Evolutionary conservation across 2,113 vertebrate species (phyloP).

Genomic region (Psammodynastes pulverulentus): DNA sequence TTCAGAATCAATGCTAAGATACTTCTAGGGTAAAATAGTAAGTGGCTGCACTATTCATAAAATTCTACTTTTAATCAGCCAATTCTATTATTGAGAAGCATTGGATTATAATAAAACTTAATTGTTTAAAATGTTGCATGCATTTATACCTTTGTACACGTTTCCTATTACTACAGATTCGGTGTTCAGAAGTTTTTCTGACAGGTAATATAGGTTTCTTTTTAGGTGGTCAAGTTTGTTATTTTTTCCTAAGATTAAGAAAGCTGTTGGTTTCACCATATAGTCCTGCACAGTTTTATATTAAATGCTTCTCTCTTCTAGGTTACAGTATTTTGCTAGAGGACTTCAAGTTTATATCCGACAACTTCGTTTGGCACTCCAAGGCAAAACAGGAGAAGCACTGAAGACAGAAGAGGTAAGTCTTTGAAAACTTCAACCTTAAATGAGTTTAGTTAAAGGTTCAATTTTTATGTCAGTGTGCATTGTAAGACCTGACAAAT

Average conservation of each 20-base stretch:
- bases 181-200: not conserved
- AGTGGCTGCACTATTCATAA: not conserved
- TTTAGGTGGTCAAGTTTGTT: not conserved
- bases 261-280: not conserved
- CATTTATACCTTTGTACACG: not conserved
- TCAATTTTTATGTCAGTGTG: not conserved
- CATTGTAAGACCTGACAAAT: not conserved
- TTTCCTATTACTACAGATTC: not conserved
- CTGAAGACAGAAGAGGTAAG: slow-evolving; percentile 97
- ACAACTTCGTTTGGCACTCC: slow-evolving; percentile 92
- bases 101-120: not conserved
- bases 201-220: not conserved
- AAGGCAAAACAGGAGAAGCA: slow-evolving; percentile 95
- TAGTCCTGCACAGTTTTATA: not conserved
- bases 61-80: not conserved
- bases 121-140: not conserved
- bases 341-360: slow-evolving; percentile 96
- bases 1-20: not conserved
- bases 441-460: not conserved
- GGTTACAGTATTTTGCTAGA: slow-evolving; percentile 96
- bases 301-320: slow-evolving; percentile 53
- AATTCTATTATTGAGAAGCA: not conserved
- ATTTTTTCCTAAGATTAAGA: not conserved
- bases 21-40: not conserved
- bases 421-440: not conserved